Conservation (phyloP, 2,113 vertebrate genomes). For the Mormyrus lacerda region DNA sequence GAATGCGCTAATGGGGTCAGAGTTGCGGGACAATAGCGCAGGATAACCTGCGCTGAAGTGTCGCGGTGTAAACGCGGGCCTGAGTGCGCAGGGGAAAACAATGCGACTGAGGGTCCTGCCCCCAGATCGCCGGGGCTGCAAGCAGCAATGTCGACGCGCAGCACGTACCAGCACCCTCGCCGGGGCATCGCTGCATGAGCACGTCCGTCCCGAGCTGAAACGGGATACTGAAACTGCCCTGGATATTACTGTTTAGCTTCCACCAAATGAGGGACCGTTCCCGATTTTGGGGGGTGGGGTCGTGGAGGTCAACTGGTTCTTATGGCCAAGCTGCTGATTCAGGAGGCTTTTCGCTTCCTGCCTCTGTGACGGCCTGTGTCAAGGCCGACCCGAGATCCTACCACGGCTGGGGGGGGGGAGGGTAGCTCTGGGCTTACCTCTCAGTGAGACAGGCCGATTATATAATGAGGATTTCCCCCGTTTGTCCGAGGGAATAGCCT, state of each 20-base stretch:
- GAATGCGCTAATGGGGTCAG: conserved; percentile 73
- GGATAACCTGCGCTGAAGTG: conserved; percentile 37
- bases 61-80: conserved; percentile 15
- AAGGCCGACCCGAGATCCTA: too few species aligned
- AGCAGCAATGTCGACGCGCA: too few species aligned
- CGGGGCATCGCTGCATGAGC: not conserved
- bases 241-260: not conserved
- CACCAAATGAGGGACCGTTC: not conserved
- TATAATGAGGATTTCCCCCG: not conserved
- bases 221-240: not conserved
- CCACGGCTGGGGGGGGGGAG: not conserved
- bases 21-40: conserved; percentile 59
- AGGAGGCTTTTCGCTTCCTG: not conserved
- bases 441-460: not conserved
- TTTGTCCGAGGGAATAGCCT: not conserved
- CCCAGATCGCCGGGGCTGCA: not conserved
- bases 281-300: not conserved
- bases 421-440: not conserved
- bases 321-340: not conserved
- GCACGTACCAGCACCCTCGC: not conserved
- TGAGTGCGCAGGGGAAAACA: not conserved
- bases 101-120: not conserved
- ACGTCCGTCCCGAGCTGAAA: not conserved
- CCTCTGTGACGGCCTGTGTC: not conserved
- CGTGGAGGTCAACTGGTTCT: not conserved